Evolutionary conservation across 2,113 vertebrate species (phyloP).

Genomic region (Capreolus pygargus): DNA sequence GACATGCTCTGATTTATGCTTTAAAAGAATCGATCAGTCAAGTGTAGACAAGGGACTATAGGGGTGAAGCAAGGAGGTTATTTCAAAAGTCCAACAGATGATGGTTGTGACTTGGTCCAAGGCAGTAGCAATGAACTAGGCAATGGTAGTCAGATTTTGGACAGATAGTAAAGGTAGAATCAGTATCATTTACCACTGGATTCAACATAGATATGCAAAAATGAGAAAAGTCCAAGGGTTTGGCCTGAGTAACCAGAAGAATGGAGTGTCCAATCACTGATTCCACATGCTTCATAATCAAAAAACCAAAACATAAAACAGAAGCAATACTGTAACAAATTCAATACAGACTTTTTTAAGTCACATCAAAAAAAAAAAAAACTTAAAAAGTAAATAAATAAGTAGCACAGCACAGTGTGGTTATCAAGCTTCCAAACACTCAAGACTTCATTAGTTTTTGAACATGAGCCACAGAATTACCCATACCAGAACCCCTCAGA

Average conservation of each 20-base stretch:
- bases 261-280: neutral
- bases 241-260: neutral
- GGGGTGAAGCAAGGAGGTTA: neutral
- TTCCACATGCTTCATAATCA: neutral
- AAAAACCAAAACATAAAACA: neutral
- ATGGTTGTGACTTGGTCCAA: neutral
- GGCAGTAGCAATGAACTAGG: neutral
- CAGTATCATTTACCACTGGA: neutral
- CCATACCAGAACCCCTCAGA: conserved; percentile 17
- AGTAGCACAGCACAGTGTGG: neutral
- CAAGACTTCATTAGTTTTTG: neutral
- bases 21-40: neutral
- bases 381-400: neutral
- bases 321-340: neutral
- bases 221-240: neutral
- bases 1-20: neutral
- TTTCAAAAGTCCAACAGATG: neutral
- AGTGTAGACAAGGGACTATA: neutral
- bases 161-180: neutral
- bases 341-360: neutral
- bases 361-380: neutral
- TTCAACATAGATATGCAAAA: neutral
- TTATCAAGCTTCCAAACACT: neutral
- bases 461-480: neutral
- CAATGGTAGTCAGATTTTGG: neutral